Conservation (phyloP, 2,888 invertebrate genomes). For the Danaus chrysippus region DNA sequence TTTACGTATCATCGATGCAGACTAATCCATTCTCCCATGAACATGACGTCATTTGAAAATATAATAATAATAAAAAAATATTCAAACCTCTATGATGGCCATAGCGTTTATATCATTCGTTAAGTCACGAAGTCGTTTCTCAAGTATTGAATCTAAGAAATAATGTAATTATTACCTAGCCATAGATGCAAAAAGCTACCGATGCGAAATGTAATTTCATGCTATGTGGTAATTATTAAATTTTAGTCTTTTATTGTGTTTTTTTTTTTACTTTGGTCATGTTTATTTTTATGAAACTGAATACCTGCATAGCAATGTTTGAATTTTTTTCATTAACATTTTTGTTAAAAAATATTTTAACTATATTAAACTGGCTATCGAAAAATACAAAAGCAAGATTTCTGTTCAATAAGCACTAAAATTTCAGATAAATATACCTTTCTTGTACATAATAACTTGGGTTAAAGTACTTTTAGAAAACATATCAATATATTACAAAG, state of each 20-base stretch:
- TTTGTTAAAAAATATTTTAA: no score
- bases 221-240: slow-evolving; percentile 31
- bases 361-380: no score
- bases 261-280: not conserved
- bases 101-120: slow-evolving; percentile 41
- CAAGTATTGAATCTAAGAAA: slow-evolving; percentile 54
- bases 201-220: slow-evolving; percentile 41
- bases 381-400: no score
- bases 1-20: no score
- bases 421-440: no score
- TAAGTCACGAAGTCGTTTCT: slow-evolving; percentile 53
- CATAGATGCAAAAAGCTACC: slow-evolving; percentile 40
- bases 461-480: no score
- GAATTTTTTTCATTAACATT: no score
- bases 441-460: no score
- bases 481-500: no score
- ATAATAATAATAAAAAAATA: slow-evolving; percentile 49
- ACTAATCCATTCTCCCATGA: not conserved
- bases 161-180: slow-evolving; percentile 45
- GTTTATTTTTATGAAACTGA: not conserved
- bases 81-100: slow-evolving; percentile 49
- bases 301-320: not conserved
- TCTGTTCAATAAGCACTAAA: no score
- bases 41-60: slow-evolving; percentile 34
- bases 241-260: not conserved